Percentiles rank a stretch among this genome's conserved stretches.
Conservation (phyloP, 2,888 invertebrate species). For the Trachelus troglodyta region DNA sequence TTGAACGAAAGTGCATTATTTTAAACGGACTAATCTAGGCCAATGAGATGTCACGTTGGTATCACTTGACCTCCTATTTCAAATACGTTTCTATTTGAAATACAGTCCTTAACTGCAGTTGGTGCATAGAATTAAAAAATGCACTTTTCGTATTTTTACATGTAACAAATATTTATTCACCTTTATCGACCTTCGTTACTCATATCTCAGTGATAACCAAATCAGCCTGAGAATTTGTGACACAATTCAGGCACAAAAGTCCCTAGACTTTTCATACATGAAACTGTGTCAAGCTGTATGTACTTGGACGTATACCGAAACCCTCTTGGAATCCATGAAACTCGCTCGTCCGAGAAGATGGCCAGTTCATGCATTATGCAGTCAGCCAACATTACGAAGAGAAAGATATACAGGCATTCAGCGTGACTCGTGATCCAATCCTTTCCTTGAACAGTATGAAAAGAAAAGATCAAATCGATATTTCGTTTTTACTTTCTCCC, state of each 20-base stretch:
- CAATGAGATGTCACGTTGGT: no score
- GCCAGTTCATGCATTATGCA: constrained; percentile 48
- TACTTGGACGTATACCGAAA: constrained; percentile 9
- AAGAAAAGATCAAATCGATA: background rate
- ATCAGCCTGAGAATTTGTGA: background rate
- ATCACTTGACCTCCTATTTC: no score
- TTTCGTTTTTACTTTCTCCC: background rate
- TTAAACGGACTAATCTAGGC: no score
- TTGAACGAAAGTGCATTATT: background rate
- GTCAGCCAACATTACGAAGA: constrained; percentile 10
- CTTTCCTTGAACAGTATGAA: background rate
- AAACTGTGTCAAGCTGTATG: constrained; percentile 33
- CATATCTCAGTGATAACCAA: background rate
- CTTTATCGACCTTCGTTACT: background rate
- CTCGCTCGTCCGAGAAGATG: constrained; percentile 35
- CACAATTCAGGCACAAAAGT: constrained; percentile 18
- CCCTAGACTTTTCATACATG: constrained; percentile 17
- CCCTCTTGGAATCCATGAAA: constrained; percentile 19
- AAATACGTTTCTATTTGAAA: no score
- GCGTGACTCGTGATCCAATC: background rate
- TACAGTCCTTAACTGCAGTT: background rate
- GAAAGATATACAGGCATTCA: background rate
- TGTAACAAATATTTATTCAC: background rate
- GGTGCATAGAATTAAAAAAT: background rate
- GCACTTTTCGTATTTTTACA: background rate